Evolutionary conservation across 2,888 invertebrate genomes (phyloP).

Genomic region (Frankliniella intonsa): DNA sequence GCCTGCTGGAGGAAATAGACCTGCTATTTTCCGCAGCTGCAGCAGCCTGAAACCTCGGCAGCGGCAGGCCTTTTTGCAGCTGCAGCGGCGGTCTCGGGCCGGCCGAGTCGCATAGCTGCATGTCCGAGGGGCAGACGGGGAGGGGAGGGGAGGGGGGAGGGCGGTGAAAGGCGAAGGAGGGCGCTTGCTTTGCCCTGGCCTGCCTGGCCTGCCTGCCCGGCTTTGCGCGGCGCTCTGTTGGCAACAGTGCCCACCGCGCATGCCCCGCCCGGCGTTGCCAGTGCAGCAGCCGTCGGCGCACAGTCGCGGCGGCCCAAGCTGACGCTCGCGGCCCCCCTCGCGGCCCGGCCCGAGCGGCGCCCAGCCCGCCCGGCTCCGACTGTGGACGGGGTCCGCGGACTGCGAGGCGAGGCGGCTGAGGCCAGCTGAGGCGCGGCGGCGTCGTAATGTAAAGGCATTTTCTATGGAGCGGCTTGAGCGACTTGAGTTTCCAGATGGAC

Average conservation of each 20-base stretch:
- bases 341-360: not conserved
- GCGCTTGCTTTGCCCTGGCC: too few species aligned
- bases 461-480: not conserved
- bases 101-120: not conserved
- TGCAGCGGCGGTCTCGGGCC: too few species aligned
- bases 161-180: not conserved
- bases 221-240: not conserved
- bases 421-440: too few species aligned
- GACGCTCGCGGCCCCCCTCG: not conserved
- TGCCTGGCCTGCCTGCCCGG: too few species aligned
- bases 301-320: not conserved
- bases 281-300: not conserved
- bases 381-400: too few species aligned
- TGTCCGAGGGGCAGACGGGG: conserved; percentile 7
- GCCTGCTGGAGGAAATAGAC: too few species aligned
- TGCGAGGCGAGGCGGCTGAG: too few species aligned
- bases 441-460: conserved; percentile 6
- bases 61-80: too few species aligned
- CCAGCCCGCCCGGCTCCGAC: too few species aligned
- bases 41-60: too few species aligned
- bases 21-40: too few species aligned
- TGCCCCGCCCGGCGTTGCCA: not conserved
- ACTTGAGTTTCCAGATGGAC: conserved; percentile 1
- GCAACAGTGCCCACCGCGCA: conserved; percentile 20
- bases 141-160: not conserved